A percentile compares a stretch with the other conserved stretches of the same genome.
Conservation (phyloP, 1,140 invertebrate species). For the Trinorchestia longiramus region DNA sequence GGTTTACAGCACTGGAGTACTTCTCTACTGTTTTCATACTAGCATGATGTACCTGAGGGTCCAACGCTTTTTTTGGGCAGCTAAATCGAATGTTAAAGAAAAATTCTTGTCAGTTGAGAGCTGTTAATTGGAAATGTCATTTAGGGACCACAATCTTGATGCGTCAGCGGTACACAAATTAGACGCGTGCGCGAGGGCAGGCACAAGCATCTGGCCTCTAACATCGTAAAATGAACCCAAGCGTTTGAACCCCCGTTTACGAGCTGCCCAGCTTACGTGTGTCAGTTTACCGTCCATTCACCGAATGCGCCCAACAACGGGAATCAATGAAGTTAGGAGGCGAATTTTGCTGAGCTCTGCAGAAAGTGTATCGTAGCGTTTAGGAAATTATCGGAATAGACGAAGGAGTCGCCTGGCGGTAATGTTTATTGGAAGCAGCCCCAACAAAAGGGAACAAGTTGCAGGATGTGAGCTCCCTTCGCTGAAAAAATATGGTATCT, state of each 20-base stretch:
- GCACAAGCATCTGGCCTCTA: neutral
- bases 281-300: conserved; percentile 42
- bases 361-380: conserved; percentile 52
- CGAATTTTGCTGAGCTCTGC: conserved; percentile 39
- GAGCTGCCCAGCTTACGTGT: conserved; percentile 28
- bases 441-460: neutral
- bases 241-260: neutral
- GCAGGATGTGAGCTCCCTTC: neutral
- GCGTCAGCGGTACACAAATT: neutral
- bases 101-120: neutral
- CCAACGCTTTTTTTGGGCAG: too few species aligned
- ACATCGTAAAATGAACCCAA: neutral
- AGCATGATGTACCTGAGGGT: too few species aligned
- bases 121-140: neutral
- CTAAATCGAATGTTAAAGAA: neutral
- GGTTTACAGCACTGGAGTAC: too few species aligned
- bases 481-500: neutral
- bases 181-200: neutral
- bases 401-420: neutral
- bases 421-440: conserved; percentile 19
- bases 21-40: too few species aligned
- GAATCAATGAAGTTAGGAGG: conserved; percentile 55
- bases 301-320: conserved; percentile 42
- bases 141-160: neutral
- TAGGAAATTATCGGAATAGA: conserved; percentile 51